phyloP scores from a whole-genome alignment of 2,113 vertebrate genomes.

The Pycnonotus jocosus region DNA sequence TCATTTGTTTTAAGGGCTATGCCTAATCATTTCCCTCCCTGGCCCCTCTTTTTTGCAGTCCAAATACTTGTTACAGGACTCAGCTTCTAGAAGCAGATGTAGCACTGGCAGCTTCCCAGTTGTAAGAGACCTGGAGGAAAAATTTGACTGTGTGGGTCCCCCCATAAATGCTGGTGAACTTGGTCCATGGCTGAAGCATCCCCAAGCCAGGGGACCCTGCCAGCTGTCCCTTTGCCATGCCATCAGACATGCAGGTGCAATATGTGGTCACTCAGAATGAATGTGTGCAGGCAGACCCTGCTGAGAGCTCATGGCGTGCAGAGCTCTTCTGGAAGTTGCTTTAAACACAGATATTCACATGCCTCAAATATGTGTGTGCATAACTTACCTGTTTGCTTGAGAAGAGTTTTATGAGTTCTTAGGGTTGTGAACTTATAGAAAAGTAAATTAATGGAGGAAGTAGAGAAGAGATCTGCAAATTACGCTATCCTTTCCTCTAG shows the following conservation, averaged over 20 bases:
- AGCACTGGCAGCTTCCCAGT: constrained; percentile 12
- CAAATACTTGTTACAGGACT: not conserved
- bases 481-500: not conserved
- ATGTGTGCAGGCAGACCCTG: not conserved
- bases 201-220: not conserved
- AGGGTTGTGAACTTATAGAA: not conserved
- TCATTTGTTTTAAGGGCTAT: not conserved
- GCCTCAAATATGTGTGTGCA: fast-evolving
- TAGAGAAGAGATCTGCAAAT: not conserved
- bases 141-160: not conserved
- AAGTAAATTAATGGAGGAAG: not conserved
- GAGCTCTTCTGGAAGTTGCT: not conserved
- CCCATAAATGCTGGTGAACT: not conserved
- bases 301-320: not conserved
- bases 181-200: not conserved
- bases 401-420: not conserved
- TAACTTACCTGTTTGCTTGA: not conserved
- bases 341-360: not conserved
- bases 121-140: not conserved
- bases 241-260: not conserved
- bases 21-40: not conserved
- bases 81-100: not conserved
- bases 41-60: not conserved
- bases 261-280: not conserved
- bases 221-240: not conserved